phyloP scores from a whole-genome alignment of 1,140 invertebrate genomes.

The Olivierus martensii region DNA sequence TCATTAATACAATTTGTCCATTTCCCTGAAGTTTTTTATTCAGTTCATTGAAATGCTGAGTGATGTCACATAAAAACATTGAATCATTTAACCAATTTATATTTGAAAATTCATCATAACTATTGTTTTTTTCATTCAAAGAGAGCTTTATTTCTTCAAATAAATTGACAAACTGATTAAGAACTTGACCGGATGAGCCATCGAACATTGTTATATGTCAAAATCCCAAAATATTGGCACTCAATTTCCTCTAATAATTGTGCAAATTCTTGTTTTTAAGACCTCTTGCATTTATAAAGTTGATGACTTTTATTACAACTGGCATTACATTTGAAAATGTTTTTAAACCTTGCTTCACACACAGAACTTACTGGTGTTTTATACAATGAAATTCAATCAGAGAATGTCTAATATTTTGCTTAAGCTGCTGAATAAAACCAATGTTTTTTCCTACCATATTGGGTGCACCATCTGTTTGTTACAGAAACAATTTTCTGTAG shows the following conservation, averaged over 20 bases:
- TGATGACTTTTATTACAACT: constrained; percentile 1
- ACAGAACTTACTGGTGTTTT: constrained; percentile 17
- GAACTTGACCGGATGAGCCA: constrained; percentile 25
- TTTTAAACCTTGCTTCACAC: constrained; percentile 17
- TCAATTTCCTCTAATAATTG: constrained; percentile 24
- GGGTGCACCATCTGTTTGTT: background rate
- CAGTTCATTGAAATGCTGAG: constrained; percentile 1
- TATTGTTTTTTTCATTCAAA: constrained; percentile 19
- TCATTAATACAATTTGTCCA: background rate
- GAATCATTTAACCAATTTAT: background rate
- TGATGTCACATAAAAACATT: background rate
- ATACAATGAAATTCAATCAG: constrained; percentile 19
- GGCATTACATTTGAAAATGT: constrained; percentile 21
- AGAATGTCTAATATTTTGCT: constrained; percentile 6
- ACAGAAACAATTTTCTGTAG: background rate
- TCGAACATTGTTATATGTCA: constrained; percentile 26
- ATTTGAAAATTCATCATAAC: background rate
- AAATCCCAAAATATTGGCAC: constrained; percentile 24
- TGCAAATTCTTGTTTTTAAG: constrained; percentile 24
- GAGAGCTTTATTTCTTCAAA: constrained; percentile 26
- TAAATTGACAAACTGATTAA: constrained; percentile 27
- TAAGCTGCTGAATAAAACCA: constrained; percentile 1
- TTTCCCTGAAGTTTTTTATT: constrained; percentile 1
- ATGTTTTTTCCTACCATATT: background rate
- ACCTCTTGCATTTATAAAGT: constrained; percentile 8